phyloP scores from a whole-genome alignment of 2,888 invertebrate genomes.

The Alentia gelatinosa region DNA sequence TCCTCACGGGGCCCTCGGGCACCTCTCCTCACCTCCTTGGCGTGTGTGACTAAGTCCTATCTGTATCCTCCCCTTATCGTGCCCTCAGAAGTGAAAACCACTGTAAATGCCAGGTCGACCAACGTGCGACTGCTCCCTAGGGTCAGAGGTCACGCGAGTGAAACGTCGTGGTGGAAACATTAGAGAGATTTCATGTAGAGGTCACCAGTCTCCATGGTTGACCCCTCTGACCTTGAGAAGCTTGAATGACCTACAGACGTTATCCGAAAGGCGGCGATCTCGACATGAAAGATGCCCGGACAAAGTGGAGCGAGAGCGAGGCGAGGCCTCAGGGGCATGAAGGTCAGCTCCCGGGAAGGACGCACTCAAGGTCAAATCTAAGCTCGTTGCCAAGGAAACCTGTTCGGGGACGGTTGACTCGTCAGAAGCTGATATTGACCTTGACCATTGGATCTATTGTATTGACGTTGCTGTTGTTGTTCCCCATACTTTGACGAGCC shows the following conservation, averaged over 20 bases:
- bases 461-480: too few species aligned
- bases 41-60: background rate
- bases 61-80: background rate
- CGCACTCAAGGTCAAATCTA: background rate
- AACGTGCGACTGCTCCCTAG: background rate
- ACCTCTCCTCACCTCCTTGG: too few species aligned
- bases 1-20: too few species aligned
- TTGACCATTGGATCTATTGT: too few species aligned
- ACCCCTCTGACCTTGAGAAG: background rate
- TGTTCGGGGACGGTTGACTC: background rate
- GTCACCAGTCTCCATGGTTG: background rate
- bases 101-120: background rate
- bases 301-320: background rate
- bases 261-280: background rate
- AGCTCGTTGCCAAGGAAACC: background rate
- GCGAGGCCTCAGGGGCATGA: background rate
- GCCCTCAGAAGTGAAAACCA: background rate
- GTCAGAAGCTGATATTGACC: background rate
- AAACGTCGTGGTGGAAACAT: background rate
- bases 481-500: too few species aligned
- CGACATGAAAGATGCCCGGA: background rate
- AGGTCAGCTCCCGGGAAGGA: background rate
- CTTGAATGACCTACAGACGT: background rate
- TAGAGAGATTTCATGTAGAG: slow-evolving; percentile 11
- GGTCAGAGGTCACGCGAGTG: background rate